Conservation (phyloP, 2,888 invertebrate species). For the Eurytoma adleriae region DNA sequence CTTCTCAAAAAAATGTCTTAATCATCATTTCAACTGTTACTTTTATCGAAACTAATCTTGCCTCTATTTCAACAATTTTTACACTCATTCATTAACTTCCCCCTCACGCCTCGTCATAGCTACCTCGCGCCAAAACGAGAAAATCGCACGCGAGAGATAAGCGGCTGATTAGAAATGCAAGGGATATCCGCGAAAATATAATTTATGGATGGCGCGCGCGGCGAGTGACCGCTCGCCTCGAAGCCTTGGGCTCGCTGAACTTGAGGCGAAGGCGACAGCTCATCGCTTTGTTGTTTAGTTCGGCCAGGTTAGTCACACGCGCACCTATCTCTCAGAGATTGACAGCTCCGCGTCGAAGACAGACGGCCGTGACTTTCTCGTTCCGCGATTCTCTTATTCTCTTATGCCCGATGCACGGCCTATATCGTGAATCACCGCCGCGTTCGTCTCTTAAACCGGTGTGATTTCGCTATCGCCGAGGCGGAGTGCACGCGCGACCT, state of each 20-base stretch:
- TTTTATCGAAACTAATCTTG: no score
- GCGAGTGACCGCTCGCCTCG: background rate
- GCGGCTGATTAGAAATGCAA: slow-evolving; percentile 13
- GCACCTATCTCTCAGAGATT: background rate
- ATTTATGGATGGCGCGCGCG: background rate
- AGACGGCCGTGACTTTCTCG: background rate
- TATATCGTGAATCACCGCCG: no score
- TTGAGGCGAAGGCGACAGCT: slow-evolving; percentile 45
- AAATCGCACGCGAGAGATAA: background rate
- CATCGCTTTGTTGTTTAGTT: slow-evolving; percentile 31
- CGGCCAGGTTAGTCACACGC: slow-evolving; percentile 27
- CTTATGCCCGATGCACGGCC: no score
- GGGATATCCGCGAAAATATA: slow-evolving; percentile 3
- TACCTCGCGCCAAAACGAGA: background rate
- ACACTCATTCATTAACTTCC: background rate
- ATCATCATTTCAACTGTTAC: no score
- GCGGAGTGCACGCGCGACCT: no score
- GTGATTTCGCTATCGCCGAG: no score
- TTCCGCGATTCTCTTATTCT: background rate
- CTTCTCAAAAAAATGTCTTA: no score
- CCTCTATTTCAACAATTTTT: no score
- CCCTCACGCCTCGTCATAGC: no score
- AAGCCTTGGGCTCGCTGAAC: slow-evolving; percentile 18
- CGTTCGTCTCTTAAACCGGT: no score
- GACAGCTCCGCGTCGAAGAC: slow-evolving; percentile 4